Base-by-base conservation (phyloP, 2,113 vertebrate species). In the Anguilla rostrata region DNA sequence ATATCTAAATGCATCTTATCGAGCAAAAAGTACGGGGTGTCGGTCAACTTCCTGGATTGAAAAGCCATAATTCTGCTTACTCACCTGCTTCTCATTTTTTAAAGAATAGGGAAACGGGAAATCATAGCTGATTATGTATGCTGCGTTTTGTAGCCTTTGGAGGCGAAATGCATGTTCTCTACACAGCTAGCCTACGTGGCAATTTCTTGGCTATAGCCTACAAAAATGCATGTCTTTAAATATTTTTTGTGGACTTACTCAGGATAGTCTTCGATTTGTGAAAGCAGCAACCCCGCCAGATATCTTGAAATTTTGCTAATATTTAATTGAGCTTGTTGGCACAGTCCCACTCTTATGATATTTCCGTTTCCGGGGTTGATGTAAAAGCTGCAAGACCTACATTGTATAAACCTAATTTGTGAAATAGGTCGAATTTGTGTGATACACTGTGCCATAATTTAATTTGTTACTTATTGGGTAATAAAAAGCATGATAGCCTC, bases 321-420 rank as follows among this genome's bases (percentile, higher is more conserved):
- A 41, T 41, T 40, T 39, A 7, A 80, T 20, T 80, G 26, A 75
- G 40, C 78, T 80, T 80, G 34, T 12, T 41, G 39, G 34, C 39
- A 41, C 40, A 80, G 3, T 16, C 29, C n/a, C 8, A 14, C 34
- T 39, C 29, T 26, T 78, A 15, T 26, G 5, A 40, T 80, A 29
- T 80, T 80, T 80, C 78, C 78, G 78, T 80, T 80, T 80, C 78
- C 78, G 78, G 78, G 34, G 15, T 80, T 80, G 7, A 7, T 78
- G 6, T 8, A 60, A 60, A 60, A 60, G 14, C 57, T 46, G 43
- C 43, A 46, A 2, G 43, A 46, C 43, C 43, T 46, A 46, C 53
- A 15, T 46, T 46, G 43, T 46, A 46, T 46, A 46, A 46, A 60
- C 57, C 34, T n/a, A 11, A 78, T 78, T 75, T 9, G n/a, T 29